Base-by-base conservation (phyloP, 2,888 invertebrate species). In the Drepanosiphum platanoidis region DNA sequence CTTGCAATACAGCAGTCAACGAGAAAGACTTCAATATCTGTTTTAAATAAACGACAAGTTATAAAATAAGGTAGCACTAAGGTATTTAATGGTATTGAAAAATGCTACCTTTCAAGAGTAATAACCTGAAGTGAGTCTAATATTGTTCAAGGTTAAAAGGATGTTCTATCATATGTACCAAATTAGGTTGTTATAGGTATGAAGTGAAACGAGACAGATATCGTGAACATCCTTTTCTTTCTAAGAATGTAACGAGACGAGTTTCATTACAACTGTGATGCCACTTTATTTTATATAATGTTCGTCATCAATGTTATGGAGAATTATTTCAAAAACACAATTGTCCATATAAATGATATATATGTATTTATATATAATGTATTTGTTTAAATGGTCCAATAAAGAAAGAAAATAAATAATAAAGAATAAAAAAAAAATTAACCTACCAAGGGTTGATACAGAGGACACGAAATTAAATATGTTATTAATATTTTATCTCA, bases 51-150 rank as follows among this genome's bases (percentile, higher is more conserved):
- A 71, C 30, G 15, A 42, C 52, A 36, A 52, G 74, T 66, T 18
- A 36, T 34, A 72, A 71, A 15, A 42, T 77, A 22, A 64, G 36
- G 36, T 18, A 42, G 81, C 66, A 75, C 27, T 75, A 83, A 75
- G 64, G 74, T 77, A 68, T 52, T 84, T 77, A 27, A 15, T 52
- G 58, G 36, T 39, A 84, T 77, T 84, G 70, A 39, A 77, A n/a
- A 84, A 77, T 68, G 36, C 77, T 77, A 68, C 77, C 70, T 39
- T 68, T 15, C 66, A 75, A 18, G 84, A 84, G 84, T 84, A 84
- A 84, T 84, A 84, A 84, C 84, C 84, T 77, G 84, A 77, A 84
- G 77, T 84, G 84, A 84, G 70, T 77, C 84, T 84, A 84, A 84
- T 84, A 84, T 70, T 84, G 58, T 84, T 84, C 84, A 84, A 84